phyloP scores from a whole-genome alignment of 2,888 invertebrate genomes.

The Neria commutata region DNA sequence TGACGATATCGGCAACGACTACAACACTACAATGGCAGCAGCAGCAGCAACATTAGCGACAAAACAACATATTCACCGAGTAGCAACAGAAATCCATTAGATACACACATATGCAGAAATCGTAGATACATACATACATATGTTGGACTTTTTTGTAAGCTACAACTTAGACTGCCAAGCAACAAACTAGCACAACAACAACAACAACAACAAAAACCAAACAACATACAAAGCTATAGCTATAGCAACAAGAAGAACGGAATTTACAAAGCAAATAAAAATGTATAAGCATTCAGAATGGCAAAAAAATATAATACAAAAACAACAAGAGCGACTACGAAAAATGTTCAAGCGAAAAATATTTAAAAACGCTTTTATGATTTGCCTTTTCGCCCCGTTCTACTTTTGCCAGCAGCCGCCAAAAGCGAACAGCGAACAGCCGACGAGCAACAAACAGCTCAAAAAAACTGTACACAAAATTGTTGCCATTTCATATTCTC shows the following conservation, averaged over 20 bases:
- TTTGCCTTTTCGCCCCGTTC: no score
- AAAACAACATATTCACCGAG: slow-evolving; percentile 32
- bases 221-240: neutral
- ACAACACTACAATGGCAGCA: no score
- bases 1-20: neutral
- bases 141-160: slow-evolving; percentile 23
- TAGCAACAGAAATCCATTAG: slow-evolving; percentile 28
- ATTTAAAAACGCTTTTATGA: no score
- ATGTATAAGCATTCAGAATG: neutral
- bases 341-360: no score
- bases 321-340: no score
- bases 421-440: neutral
- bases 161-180: slow-evolving; percentile 22
- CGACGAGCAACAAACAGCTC: slow-evolving; percentile 10
- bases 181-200: slow-evolving; percentile 14
- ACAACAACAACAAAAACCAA: neutral
- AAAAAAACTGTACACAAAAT: neutral
- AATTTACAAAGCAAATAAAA: neutral
- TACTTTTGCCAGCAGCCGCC: neutral
- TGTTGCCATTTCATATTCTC: slow-evolving; percentile 1
- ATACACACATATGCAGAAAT: slow-evolving; percentile 28
- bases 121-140: neutral
- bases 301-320: no score
- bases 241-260: neutral
- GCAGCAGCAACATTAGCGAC: neutral